Evolutionary conservation across 2,888 invertebrate species (phyloP).

Genomic region (Cheiracanthium punctorium): DNA sequence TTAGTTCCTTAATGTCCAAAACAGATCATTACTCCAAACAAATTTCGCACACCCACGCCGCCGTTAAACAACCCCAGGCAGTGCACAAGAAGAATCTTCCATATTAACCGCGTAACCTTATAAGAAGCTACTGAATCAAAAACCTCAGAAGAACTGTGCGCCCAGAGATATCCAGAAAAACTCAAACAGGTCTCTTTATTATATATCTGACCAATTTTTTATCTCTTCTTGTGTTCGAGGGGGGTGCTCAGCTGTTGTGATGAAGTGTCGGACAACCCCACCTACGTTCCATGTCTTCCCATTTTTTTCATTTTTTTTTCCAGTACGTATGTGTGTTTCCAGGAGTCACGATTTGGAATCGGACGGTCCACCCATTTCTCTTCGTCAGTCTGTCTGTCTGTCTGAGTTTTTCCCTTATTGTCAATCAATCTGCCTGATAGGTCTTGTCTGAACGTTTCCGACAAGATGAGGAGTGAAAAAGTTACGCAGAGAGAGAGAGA

Average conservation of each 20-base stretch:
- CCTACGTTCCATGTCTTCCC: conserved; percentile 38
- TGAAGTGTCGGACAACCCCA: conserved; percentile 58
- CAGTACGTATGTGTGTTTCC: background rate
- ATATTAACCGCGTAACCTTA: background rate
- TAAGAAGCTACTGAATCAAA: background rate
- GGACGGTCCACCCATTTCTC: conserved; percentile 29
- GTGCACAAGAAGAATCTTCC: background rate
- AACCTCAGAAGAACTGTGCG: background rate
- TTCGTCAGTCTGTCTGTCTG: conserved; percentile 41
- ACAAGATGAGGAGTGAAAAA: conserved; percentile 23
- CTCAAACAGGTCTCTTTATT: conserved; percentile 17
- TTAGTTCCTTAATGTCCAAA: too few relatives aligned
- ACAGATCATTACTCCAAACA: too few relatives aligned
- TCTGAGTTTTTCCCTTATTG: conserved; percentile 46
- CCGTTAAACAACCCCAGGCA: background rate
- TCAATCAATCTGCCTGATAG: conserved; percentile 58
- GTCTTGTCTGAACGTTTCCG: conserved; percentile 40
- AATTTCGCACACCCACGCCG: background rate
- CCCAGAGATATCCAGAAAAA: background rate
- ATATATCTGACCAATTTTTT: conserved; percentile 12
- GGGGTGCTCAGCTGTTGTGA: conserved; percentile 55
- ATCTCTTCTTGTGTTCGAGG: conserved; percentile 30
- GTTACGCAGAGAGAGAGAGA: too few relatives aligned
- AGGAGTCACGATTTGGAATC: conserved; percentile 62
- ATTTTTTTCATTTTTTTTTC: background rate